Evolutionary conservation across 2,113 vertebrate genomes (phyloP).

Genomic region (Passer montanus): DNA sequence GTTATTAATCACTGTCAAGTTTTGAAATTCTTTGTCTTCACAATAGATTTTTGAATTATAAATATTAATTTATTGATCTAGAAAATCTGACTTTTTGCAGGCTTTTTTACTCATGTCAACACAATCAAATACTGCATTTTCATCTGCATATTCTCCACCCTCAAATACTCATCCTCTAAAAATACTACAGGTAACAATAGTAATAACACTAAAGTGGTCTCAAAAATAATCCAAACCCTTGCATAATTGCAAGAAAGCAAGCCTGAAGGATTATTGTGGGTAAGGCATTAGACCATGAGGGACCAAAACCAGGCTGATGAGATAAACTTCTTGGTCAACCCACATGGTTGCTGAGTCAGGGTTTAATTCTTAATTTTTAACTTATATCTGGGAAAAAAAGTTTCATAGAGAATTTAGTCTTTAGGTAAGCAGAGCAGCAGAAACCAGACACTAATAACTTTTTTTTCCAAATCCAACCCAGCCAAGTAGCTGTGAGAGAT

Average conservation of each 20-base stretch:
- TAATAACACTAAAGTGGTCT: not conserved
- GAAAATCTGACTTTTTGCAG: not conserved
- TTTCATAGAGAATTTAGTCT: not conserved
- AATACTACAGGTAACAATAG: not conserved
- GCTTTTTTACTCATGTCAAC: not conserved
- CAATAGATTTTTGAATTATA: not conserved
- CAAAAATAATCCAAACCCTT: not conserved
- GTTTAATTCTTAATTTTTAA: not conserved
- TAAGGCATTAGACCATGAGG: not conserved
- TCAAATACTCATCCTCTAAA: not conserved
- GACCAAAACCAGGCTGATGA: not conserved
- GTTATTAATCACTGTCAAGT: conserved; percentile 10
- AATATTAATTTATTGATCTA: conserved; percentile 42
- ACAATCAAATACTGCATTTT: not conserved
- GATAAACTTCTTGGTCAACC: not conserved
- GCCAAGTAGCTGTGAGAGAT: not conserved
- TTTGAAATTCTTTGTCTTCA: not conserved
- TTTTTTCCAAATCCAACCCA: not conserved
- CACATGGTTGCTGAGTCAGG: not conserved
- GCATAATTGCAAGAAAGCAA: not conserved
- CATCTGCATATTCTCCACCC: not conserved
- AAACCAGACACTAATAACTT: not conserved
- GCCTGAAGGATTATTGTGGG: not conserved
- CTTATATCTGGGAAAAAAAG: not conserved
- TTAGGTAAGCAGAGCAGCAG: not conserved